Conservation (phyloP, 2,888 invertebrate species). For the Pyrocoelia pectoralis region DNA sequence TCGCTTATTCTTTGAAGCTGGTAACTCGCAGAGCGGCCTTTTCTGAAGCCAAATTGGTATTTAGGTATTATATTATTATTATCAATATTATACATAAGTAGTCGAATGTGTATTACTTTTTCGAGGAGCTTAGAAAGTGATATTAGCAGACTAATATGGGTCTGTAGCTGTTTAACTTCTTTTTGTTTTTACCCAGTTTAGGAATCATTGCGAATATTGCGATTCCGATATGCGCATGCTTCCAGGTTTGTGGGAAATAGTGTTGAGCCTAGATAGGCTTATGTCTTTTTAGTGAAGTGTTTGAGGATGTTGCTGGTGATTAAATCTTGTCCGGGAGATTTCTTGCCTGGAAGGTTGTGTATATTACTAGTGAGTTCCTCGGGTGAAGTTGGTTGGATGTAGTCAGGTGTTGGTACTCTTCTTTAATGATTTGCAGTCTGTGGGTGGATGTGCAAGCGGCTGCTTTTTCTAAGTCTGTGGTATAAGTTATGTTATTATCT, state of each 20-base stretch:
- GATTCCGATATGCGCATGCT: neutral
- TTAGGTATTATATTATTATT: neutral
- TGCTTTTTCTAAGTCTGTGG: conserved; percentile 8
- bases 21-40: conserved; percentile 10
- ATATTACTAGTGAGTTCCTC: neutral
- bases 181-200: conserved; percentile 6
- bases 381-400: conserved; percentile 7
- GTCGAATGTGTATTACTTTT: conserved; percentile 10
- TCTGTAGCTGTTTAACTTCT: conserved; percentile 2
- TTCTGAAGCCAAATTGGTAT: conserved; percentile 15
- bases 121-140: conserved; percentile 6
- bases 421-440: conserved; percentile 8
- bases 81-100: conserved; percentile 2
- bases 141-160: neutral
- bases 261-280: neutral
- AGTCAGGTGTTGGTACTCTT: conserved; percentile 4
- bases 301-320: conserved; percentile 9
- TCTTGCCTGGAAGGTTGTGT: conserved; percentile 11
- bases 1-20: conserved; percentile 7
- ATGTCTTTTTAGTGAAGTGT: conserved; percentile 2
- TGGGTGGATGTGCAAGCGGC: neutral
- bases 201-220: too few relatives aligned
- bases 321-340: conserved; percentile 8
- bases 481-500: conserved; percentile 7
- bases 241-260: conserved; percentile 1